Percentiles rank a stretch among this genome's conserved stretches.
Conservation (phyloP, 2,888 invertebrate genomes). For the Oxystoma pomonae region DNA sequence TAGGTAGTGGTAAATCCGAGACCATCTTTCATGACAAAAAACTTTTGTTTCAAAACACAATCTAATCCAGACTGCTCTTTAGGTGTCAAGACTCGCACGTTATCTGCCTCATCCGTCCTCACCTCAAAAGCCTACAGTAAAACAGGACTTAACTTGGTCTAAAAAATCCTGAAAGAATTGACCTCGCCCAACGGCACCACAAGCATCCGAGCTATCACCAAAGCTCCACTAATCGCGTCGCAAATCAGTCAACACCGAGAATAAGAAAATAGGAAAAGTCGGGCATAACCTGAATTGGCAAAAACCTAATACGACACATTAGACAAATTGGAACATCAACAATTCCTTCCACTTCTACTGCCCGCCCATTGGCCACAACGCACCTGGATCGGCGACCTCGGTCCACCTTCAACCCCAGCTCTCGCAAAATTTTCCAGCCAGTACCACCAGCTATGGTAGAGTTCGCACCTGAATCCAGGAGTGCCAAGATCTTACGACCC, state of each 20-base stretch:
- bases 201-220: too few species aligned
- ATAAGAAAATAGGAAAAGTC: constrained; percentile 14
- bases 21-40: too few species aligned
- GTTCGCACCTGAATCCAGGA: constrained; percentile 2
- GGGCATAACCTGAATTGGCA: constrained; percentile 22
- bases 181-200: too few species aligned
- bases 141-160: too few species aligned
- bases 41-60: too few species aligned
- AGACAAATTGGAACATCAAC: constrained; percentile 13
- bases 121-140: too few species aligned
- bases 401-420: constrained; percentile 3
- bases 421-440: background rate
- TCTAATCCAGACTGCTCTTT: too few species aligned
- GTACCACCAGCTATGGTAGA: constrained; percentile 6
- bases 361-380: constrained; percentile 21
- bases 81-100: too few species aligned
- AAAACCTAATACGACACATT: constrained; percentile 3
- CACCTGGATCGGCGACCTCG: background rate
- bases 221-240: constrained; percentile 7
- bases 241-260: constrained; percentile 16
- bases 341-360: constrained; percentile 11
- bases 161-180: too few species aligned
- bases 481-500: background rate
- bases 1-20: too few species aligned
- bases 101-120: too few species aligned